phyloP scores from a whole-genome alignment of 2,113 vertebrate genomes.

The Zosterops lateralis region DNA sequence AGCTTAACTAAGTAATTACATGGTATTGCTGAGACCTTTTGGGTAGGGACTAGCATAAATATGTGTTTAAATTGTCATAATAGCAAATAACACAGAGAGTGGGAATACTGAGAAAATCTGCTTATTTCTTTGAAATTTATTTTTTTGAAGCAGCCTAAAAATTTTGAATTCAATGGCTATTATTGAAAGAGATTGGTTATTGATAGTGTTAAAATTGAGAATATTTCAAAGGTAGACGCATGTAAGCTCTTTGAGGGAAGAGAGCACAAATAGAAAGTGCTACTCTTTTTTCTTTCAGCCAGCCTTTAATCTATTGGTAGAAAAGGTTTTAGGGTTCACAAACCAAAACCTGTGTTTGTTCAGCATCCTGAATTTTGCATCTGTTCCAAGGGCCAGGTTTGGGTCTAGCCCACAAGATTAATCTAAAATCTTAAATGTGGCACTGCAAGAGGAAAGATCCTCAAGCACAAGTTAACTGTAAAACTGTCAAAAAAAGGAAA shows the following conservation, averaged over 20 bases:
- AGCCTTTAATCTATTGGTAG: not conserved
- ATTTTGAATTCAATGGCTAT: not conserved
- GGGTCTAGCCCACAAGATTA: not conserved
- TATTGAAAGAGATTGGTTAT: not conserved
- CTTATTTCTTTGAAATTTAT: not conserved
- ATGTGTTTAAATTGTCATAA: not conserved
- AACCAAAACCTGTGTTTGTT: not conserved
- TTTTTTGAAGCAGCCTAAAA: not conserved
- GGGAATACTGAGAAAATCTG: not conserved
- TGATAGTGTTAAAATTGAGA: not conserved
- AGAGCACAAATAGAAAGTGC: not conserved
- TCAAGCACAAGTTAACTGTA: not conserved
- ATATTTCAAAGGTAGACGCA: not conserved
- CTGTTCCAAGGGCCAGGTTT: not conserved
- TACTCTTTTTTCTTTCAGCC: not conserved
- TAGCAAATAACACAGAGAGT: not conserved
- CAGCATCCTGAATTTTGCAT: not conserved
- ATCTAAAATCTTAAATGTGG: not conserved
- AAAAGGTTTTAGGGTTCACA: not conserved
- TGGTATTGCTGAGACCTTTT: conserved; percentile 13
- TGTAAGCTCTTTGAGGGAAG: not conserved
- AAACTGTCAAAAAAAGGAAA: not conserved
- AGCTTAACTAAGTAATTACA: conserved; percentile 42
- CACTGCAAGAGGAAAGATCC: not conserved
- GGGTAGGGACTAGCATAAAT: not conserved